phyloP scores from a whole-genome alignment of 1,140 invertebrate species.

The Cyclargus thomasi region DNA sequence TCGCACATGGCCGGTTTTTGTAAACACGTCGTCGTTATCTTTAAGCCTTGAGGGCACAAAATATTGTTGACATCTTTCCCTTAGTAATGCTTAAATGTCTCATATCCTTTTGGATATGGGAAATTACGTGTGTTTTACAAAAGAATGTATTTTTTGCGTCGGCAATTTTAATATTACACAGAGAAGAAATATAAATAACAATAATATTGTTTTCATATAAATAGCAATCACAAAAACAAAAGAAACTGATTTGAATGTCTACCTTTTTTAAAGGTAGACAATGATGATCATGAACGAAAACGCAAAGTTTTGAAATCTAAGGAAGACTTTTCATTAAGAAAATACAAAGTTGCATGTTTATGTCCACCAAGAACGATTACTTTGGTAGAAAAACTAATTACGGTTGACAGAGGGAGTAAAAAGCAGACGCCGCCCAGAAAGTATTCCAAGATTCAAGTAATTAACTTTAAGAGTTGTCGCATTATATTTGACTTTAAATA shows the following conservation, averaged over 20 bases:
- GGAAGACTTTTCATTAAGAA: slow-evolving; percentile 50
- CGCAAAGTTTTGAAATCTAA: slow-evolving; percentile 10
- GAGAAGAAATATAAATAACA: no score
- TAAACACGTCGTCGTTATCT: slow-evolving; percentile 30
- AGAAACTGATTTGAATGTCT: no score
- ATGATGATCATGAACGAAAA: neutral
- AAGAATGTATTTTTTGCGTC: neutral
- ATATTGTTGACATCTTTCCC: slow-evolving; percentile 28
- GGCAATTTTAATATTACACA: neutral
- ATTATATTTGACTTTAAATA: slow-evolving; percentile 32
- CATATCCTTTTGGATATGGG: slow-evolving; percentile 5
- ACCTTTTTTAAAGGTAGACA: neutral
- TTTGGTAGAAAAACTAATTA: slow-evolving; percentile 64
- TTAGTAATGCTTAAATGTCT: slow-evolving; percentile 3
- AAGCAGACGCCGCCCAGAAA: slow-evolving; percentile 34
- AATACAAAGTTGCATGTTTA: slow-evolving; percentile 60
- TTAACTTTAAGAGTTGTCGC: slow-evolving; percentile 34
- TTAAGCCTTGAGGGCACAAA: slow-evolving; percentile 25
- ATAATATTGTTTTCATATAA: no score
- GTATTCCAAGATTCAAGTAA: slow-evolving; percentile 42
- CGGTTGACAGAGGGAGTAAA: slow-evolving; percentile 50
- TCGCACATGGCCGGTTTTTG: no score
- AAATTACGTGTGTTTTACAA: neutral
- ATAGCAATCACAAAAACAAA: no score
- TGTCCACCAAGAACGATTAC: slow-evolving; percentile 44